These are phyloP conservation scores for Tetraodon nigroviridis DNA, from an alignment of 2,113 vertebrate species.

Conservation along the genomic window DNA sequence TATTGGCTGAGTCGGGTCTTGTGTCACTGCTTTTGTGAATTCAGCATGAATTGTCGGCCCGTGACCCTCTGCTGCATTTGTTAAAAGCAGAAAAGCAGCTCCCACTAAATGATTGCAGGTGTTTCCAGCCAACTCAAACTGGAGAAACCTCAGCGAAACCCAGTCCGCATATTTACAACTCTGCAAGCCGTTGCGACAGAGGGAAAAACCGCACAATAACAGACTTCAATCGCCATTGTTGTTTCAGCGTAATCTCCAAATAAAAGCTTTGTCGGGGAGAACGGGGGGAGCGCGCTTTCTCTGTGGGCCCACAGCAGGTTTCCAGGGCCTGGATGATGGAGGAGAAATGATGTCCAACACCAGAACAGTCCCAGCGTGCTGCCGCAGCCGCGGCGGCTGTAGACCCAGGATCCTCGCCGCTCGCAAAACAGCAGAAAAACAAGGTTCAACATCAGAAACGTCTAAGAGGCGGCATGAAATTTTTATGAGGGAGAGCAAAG, in stretches of 20 bases:
- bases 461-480: neutral
- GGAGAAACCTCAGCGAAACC: slow-evolving; percentile 46
- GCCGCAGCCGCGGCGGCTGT: neutral
- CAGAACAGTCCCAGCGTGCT: slow-evolving; percentile 1
- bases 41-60: slow-evolving; percentile 38
- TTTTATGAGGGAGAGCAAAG: slow-evolving; percentile 20
- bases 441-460: slow-evolving; percentile 2
- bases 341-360: slow-evolving; percentile 7
- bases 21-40: slow-evolving; percentile 36
- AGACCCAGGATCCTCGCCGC: neutral
- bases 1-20: slow-evolving; percentile 40
- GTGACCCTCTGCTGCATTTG: slow-evolving; percentile 32
- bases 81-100: slow-evolving; percentile 35
- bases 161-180: slow-evolving; percentile 43
- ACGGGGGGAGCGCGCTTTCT: neutral
- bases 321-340: slow-evolving; percentile 11
- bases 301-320: slow-evolving; percentile 13
- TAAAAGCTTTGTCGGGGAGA: slow-evolving; percentile 13
- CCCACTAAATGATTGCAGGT: slow-evolving; percentile 32
- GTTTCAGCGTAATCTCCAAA: slow-evolving; percentile 30
- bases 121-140: slow-evolving; percentile 47
- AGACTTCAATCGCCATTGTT: slow-evolving; percentile 36
- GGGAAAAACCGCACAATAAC: slow-evolving; percentile 36
- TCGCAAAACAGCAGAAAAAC: slow-evolving; percentile 6
- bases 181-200: slow-evolving; percentile 36